A percentile compares a stretch with the other conserved stretches of the same genome.
phyloP scores from a whole-genome alignment of 2,797 vertebrate species.

The Gouania willdenowi region DNA sequence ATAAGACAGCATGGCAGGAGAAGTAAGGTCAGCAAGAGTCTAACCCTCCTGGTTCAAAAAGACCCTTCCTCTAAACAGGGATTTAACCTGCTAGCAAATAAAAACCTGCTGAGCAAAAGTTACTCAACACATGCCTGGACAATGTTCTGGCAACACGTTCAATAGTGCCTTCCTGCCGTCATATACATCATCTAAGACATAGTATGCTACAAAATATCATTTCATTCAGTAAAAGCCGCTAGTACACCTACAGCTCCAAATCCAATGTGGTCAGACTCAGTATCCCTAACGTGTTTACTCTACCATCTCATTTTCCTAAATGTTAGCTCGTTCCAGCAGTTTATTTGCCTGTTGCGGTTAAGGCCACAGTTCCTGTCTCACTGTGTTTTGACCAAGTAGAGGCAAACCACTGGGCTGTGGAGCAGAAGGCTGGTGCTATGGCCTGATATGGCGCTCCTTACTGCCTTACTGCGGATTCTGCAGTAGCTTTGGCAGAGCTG shows the following conservation, averaged over 20 bases:
- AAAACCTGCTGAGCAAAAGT: no score
- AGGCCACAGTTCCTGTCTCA: conserved; percentile 44
- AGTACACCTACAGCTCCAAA: conserved; percentile 1
- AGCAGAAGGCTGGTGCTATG: conserved; percentile 60
- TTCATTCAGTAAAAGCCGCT: not conserved
- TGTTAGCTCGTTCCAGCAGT: conserved; percentile 38
- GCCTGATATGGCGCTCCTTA: conserved; percentile 67
- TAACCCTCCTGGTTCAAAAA: conserved; percentile 55
- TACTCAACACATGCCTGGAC: no score
- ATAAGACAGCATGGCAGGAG: conserved; percentile 55
- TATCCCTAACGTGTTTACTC: conserved; percentile 19
- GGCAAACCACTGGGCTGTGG: conserved; percentile 65
- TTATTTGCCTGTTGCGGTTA: conserved; percentile 53
- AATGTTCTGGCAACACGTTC: no score
- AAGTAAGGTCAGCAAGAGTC: conserved; percentile 56
- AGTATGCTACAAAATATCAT: no score
- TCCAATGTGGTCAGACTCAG: conserved; percentile 23
- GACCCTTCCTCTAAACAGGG: conserved; percentile 28
- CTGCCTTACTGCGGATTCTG: conserved; percentile 47
- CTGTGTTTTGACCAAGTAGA: conserved; percentile 78
- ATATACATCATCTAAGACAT: no score
- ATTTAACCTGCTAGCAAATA: conserved; percentile 37
- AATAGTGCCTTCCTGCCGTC: no score
- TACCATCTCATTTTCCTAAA: conserved; percentile 44
- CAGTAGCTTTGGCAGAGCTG: conserved; percentile 28